Evolutionary conservation across 2,888 invertebrate species (phyloP), one percentile per base, ranked within the genome.

Genomic region (Autographa pulchrina): DNA sequence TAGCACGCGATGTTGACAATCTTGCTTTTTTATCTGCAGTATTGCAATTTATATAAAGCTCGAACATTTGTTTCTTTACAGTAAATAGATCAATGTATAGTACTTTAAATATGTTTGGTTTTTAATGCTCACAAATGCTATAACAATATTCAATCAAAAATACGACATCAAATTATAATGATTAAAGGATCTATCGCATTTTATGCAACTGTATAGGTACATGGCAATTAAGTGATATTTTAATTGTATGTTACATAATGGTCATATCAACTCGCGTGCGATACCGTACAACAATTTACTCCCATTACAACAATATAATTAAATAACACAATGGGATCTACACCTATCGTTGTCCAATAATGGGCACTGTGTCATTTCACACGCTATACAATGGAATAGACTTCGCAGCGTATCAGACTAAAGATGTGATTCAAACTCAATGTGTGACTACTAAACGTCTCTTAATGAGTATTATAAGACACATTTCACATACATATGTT

Each of bases 1-100:
- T 48, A 62, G 31, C 77, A 74, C 68, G 68, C 72, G 64, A 78
- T 78, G 77, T 78, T 81, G 74, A 81, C 60, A 77, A 70, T 58
- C 54, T 68, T 16, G 13, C 32, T 62, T 59, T 18, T 65, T 41
- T 65, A 65, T 75, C 59, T 63, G 58, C 52, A 68, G 38, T 63
- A 68, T 58, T 75, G 56, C 60, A 58, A 68, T 75, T 75, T 8
- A 4, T 43, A 7, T 64, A 56, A 25, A 20, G 64, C 25, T 77
- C 32, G 13, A 4, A 54, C 1, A 52, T 18, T 31, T 32, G 14
- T 59, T n/a, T 35, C 8, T 6, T 35, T 8, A 35, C 7, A 8
- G 35, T 35, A 35, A 35, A 35, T 35, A 35, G 6, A 35, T 35
- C 3, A 32, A 32, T 32, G 32, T 32, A 32, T 6, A n/a, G n/a